phyloP scores from a whole-genome alignment of 2,113 vertebrate species.

The Sminthopsis crassicaudata region DNA sequence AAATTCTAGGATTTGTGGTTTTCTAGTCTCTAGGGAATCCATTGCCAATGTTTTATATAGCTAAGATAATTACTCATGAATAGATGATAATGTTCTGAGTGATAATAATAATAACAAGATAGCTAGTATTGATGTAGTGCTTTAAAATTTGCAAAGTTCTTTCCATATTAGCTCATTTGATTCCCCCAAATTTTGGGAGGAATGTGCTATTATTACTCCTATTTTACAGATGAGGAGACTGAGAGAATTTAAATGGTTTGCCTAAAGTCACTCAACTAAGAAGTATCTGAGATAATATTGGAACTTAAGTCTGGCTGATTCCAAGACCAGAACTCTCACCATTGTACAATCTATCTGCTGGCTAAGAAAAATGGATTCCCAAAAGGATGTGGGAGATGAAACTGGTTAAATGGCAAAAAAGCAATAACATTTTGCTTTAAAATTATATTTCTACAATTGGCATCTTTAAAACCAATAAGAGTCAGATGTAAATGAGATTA shows the following conservation, averaged over 20 bases:
- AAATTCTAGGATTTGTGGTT: constrained; percentile 57
- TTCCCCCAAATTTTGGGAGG: not conserved
- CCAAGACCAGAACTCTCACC: not conserved
- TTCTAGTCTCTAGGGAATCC: constrained; percentile 64
- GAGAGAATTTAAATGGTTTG: not conserved
- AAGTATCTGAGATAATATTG: not conserved
- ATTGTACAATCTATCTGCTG: not conserved
- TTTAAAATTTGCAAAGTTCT: not conserved
- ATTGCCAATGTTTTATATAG: constrained; percentile 55
- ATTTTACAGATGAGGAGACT: not conserved
- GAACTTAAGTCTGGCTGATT: not conserved
- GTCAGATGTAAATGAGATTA: not conserved
- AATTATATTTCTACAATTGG: constrained; percentile 24
- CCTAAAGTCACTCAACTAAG: not conserved
- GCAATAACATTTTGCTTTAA: constrained; percentile 15
- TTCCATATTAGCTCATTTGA: not conserved
- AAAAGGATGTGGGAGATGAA: not conserved
- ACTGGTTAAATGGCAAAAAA: constrained; percentile 14
- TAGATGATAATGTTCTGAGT: not conserved
- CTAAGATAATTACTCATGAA: constrained; percentile 33
- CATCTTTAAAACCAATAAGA: not conserved
- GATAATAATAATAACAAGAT: not conserved
- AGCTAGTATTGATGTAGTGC: not conserved
- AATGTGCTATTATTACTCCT: not conserved
- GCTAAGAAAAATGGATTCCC: constrained; percentile 6